Base-by-base conservation (phyloP, 2,113 vertebrate genomes). In the Mastomys coucha region DNA sequence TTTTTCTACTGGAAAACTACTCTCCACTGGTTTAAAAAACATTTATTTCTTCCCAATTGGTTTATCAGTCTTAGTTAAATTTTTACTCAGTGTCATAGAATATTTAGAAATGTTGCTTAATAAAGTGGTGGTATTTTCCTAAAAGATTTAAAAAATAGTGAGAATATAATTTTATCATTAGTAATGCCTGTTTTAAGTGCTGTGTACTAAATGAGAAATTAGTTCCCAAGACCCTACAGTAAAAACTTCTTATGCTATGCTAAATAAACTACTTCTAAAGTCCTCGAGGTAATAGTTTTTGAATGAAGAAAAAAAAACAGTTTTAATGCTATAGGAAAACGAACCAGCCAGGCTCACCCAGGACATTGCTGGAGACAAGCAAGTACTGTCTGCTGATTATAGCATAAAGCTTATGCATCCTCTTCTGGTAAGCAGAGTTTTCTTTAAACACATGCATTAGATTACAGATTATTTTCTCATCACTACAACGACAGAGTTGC, bases 1-100 rank as follows among this genome's bases (percentile, higher is more conserved):
- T 88, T 60, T 93, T 95, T 92, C 42, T 75, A 51, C 49, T 69
- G 67, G 67, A 33, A 69, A 69, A 69, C 31, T 69, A 69, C 31
- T 33, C 33, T 14, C 31, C 7, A 49, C 63, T 28, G 73, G 26
- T 93, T 95, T 76, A 53, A 92, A 81, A 45, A 97, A 36, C 87
- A 93, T 77, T 85, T 86, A 63, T 94, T 73, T 70, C 39, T n/a
- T 95, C 85, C 17, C 51, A 84, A 60, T 7, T 70, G 31, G 39
- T 65, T 97, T 93, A 78, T 91, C 93, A 91, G 26, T 86, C 67
- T 88, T 69, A 56, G 88, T 87, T 93, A 93, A 96, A 80, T 95
- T 96, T 91, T 70, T 95, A 73, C 39, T 92, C 78, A 92, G 42
- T 69, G 60, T 56, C 73, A 81, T n/a, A 80, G 91, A 86, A 81